A percentile compares a stretch with the other conserved stretches of the same genome.
phyloP scores from a whole-genome alignment of 2,888 invertebrate genomes.

The Athalia cordata region DNA sequence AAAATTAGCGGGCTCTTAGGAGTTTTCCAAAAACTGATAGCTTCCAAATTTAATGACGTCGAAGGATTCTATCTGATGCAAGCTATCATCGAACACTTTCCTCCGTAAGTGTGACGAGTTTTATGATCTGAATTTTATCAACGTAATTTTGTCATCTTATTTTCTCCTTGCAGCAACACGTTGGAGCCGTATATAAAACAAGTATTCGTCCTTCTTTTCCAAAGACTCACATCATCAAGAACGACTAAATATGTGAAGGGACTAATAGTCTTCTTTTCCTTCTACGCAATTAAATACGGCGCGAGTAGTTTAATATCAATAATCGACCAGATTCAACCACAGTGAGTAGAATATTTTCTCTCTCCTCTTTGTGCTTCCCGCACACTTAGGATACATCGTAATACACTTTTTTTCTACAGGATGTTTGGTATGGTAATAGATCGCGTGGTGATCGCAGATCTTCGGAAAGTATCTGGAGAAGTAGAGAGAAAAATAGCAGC shows the following conservation, averaged over 20 bases:
- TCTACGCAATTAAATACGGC: slow-evolving; percentile 89
- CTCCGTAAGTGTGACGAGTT: slow-evolving; percentile 78
- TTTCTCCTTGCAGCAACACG: slow-evolving; percentile 77
- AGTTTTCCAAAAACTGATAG: slow-evolving; percentile 96
- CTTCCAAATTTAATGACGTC: slow-evolving; percentile 95
- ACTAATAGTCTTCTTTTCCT: slow-evolving; percentile 92
- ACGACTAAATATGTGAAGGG: slow-evolving; percentile 96
- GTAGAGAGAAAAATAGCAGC: slow-evolving; percentile 93
- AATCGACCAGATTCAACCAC: slow-evolving; percentile 89
- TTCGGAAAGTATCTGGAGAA: slow-evolving; percentile 89
- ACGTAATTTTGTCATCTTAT: slow-evolving; percentile 35
- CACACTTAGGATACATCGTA: slow-evolving; percentile 20
- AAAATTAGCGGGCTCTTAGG: slow-evolving; percentile 91
- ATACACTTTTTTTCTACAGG: slow-evolving; percentile 72
- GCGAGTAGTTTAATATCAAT: slow-evolving; percentile 84
- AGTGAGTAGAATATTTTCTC: slow-evolving; percentile 76
- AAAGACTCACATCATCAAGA: slow-evolving; percentile 92
- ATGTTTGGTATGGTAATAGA: slow-evolving; percentile 98
- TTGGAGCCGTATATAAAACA: slow-evolving; percentile 88
- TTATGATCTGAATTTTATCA: background rate
- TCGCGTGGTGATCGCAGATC: slow-evolving; percentile 88
- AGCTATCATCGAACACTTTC: slow-evolving; percentile 88
- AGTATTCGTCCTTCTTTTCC: slow-evolving; percentile 94
- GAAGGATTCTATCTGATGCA: slow-evolving; percentile 96
- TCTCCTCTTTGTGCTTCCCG: background rate